phyloP scores from a whole-genome alignment of 2,113 vertebrate species.

The Coptodon bakossiorum region DNA sequence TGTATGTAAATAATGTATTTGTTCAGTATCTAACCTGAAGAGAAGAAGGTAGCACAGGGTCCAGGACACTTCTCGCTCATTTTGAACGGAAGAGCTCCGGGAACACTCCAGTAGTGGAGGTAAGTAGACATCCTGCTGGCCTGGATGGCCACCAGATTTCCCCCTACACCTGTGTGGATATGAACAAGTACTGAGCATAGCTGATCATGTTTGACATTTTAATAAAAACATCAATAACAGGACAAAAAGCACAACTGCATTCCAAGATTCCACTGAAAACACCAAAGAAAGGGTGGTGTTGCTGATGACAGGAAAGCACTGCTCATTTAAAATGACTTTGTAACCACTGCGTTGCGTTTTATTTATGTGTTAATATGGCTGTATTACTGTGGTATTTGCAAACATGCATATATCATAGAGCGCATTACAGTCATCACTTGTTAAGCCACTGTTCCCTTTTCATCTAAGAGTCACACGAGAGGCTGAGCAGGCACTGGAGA shows the following conservation, averaged over 20 bases:
- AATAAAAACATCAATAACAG: not conserved
- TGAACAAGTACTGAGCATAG: not conserved
- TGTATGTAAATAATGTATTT: not conserved
- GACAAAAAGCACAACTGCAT: not conserved
- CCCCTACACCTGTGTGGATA: constrained; percentile 77
- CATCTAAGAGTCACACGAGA: not conserved
- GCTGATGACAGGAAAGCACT: not conserved
- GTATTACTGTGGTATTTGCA: not conserved
- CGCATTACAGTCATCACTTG: not conserved
- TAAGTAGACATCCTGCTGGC: constrained; percentile 92
- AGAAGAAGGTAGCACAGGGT: constrained; percentile 79
- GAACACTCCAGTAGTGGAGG: constrained; percentile 83
- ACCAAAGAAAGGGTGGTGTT: not conserved
- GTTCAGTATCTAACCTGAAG: constrained; percentile 71
- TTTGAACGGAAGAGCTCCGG: constrained; percentile 78
- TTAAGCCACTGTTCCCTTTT: not conserved
- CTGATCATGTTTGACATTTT: not conserved
- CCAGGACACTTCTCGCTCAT: constrained; percentile 80
- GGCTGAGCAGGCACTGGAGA: not conserved
- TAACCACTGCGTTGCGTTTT: not conserved
- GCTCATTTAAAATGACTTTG: not conserved
- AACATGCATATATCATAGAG: not conserved
- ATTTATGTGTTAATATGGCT: not conserved
- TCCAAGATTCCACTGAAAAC: not conserved
- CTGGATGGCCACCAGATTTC: constrained; percentile 91